Evolutionary conservation across 2,888 invertebrate species (phyloP).

Genomic region (Stenolophus ochropezus): DNA sequence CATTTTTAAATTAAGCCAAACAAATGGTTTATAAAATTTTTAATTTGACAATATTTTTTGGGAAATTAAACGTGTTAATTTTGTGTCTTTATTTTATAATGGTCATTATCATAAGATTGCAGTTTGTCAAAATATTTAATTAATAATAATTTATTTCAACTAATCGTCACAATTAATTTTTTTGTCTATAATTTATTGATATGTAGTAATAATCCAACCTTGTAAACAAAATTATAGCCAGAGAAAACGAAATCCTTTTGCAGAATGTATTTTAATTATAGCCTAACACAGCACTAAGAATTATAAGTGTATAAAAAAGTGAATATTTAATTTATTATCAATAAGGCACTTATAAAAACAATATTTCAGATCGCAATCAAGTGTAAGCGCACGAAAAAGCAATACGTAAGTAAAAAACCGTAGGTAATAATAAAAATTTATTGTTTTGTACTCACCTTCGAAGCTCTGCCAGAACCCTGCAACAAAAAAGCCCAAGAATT

Average conservation of each 20-base stretch:
- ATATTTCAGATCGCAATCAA: neutral
- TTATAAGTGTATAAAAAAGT: neutral
- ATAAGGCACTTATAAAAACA: neutral
- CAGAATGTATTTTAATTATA: neutral
- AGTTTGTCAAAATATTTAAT: no score
- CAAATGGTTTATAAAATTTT: no score
- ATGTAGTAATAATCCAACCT: neutral
- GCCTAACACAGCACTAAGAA: neutral
- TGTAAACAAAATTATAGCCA: neutral
- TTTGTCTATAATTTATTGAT: no score
- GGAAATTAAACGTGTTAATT: no score
- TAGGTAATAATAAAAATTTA: constrained; percentile 1
- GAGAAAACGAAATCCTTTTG: neutral
- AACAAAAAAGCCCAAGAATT: constrained; percentile 1
- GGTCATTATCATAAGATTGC: no score
- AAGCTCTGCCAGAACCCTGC: neutral
- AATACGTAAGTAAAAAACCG: neutral
- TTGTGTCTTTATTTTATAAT: no score
- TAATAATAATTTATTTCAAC: no score
- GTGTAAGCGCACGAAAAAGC: neutral
- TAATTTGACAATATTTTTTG: no score
- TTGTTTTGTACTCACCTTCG: constrained; percentile 1
- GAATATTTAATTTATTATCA: neutral
- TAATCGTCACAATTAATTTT: no score
- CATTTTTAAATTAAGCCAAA: no score